Percentiles rank a stretch among this genome's conserved stretches.
Evolutionary conservation across 2,113 vertebrate species (phyloP).

Genomic region (Zeus faber): DNA sequence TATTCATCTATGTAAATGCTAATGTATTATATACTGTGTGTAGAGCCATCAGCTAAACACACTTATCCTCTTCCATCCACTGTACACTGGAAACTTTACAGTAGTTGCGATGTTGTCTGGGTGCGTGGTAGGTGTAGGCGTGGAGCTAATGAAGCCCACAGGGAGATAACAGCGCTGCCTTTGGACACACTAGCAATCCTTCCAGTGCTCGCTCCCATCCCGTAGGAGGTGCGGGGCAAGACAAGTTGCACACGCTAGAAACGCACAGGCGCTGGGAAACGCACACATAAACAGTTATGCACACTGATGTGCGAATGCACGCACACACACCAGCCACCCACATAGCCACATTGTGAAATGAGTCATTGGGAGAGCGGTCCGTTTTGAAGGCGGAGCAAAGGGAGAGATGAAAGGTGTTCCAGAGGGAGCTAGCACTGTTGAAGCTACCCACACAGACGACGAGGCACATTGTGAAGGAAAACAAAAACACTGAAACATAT

Average conservation of each 20-base stretch:
- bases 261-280: too few relatives aligned
- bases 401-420: not conserved
- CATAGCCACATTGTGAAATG: not conserved
- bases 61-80: not conserved
- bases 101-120: constrained; percentile 16
- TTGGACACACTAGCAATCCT: constrained; percentile 44
- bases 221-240: constrained; percentile 31
- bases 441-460: not conserved
- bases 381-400: not conserved
- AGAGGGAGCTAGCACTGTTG: not conserved
- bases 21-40: too few relatives aligned
- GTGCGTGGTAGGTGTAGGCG: constrained; percentile 48
- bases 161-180: constrained; percentile 45
- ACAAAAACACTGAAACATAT: not conserved
- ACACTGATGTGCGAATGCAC: too few relatives aligned
- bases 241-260: too few relatives aligned
- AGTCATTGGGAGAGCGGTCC: constrained; percentile 3
- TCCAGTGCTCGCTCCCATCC: constrained; percentile 24
- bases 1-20: too few relatives aligned
- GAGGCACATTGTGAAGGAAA: not conserved
- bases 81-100: too few relatives aligned
- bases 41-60: not conserved
- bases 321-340: not conserved
- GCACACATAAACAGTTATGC: too few relatives aligned
- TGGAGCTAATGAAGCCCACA: constrained; percentile 61